Conservation (phyloP, 2,113 vertebrate species). For the Paradoxurus hermaphroditus region DNA sequence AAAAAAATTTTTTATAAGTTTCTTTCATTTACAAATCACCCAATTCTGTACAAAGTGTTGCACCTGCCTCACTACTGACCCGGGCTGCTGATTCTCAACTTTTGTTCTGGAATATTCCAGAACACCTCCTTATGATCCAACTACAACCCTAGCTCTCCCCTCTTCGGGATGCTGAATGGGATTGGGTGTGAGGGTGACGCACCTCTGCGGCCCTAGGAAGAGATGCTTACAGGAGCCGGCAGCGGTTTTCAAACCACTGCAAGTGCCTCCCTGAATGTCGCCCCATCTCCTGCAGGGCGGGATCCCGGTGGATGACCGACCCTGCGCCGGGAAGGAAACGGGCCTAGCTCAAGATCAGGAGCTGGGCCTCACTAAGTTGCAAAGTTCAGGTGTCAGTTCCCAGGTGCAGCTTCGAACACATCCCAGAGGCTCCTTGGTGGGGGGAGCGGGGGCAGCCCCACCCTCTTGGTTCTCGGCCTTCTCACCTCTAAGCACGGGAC, state of each 20-base stretch:
- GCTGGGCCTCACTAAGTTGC: not conserved
- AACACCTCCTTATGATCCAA: not conserved
- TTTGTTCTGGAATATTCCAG: not conserved
- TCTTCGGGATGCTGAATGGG: not conserved
- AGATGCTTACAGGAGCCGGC: not conserved
- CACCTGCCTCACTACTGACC: not conserved
- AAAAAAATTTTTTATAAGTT: no score
- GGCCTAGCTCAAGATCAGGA: not conserved
- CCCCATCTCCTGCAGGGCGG: not conserved
- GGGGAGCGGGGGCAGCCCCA: rapidly evolving
- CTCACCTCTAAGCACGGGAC: not conserved
- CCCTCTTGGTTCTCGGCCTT: not conserved
- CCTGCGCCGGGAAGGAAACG: not conserved
- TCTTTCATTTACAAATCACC: not conserved
- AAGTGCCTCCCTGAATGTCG: not conserved
- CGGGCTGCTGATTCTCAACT: not conserved
- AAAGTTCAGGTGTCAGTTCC: not conserved
- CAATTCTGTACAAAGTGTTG: not conserved
- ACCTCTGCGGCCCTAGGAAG: not conserved
- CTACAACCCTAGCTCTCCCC: not conserved
- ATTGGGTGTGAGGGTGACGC: not conserved
- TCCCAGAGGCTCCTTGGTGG: not conserved
- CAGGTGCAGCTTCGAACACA: not conserved
- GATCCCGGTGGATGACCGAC: not conserved
- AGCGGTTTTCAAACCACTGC: not conserved